Percentiles rank a stretch among this genome's conserved stretches.
phyloP scores from a whole-genome alignment of 2,888 invertebrate genomes.

The Cerastoderma edule region DNA sequence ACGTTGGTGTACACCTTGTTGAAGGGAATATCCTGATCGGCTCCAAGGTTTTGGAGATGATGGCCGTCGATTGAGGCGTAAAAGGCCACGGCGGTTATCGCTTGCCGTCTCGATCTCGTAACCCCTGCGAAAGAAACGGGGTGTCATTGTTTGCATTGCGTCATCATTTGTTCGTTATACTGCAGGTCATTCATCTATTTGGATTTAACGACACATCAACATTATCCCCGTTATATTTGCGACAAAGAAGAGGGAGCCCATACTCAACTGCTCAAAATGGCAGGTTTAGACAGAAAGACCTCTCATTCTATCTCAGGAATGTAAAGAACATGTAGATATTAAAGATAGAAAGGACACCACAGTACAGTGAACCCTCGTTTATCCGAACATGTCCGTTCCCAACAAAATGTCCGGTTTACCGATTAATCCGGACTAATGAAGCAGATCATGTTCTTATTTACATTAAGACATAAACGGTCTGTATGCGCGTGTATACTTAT shows the following conservation, averaged over 20 bases:
- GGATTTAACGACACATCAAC: not conserved
- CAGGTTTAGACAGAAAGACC: not conserved
- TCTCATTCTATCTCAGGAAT: not conserved
- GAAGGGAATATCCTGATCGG: slow-evolving; percentile 14
- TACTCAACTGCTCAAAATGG: not conserved
- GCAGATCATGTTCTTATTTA: no score
- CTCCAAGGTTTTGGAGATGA: slow-evolving; percentile 18
- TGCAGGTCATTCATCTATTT: not conserved
- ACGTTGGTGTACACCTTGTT: slow-evolving; percentile 20
- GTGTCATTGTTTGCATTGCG: no score
- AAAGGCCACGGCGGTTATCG: not conserved
- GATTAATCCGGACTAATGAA: no score
- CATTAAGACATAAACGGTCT: no score
- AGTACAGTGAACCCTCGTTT: no score
- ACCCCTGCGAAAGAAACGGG: not conserved
- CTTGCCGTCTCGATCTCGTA: not conserved
- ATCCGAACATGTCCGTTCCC: no score
- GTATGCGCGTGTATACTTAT: no score
- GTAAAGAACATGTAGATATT: no score
- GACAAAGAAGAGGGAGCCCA: not conserved
- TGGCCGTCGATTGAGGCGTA: slow-evolving; percentile 15
- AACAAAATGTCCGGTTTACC: no score
- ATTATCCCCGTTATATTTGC: not conserved
- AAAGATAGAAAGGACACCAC: no score
- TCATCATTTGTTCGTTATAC: no score